A percentile compares a stretch with the other conserved stretches of the same genome.
Conservation (phyloP, 1,140 invertebrate species). For the Laupala kohalensis region DNA sequence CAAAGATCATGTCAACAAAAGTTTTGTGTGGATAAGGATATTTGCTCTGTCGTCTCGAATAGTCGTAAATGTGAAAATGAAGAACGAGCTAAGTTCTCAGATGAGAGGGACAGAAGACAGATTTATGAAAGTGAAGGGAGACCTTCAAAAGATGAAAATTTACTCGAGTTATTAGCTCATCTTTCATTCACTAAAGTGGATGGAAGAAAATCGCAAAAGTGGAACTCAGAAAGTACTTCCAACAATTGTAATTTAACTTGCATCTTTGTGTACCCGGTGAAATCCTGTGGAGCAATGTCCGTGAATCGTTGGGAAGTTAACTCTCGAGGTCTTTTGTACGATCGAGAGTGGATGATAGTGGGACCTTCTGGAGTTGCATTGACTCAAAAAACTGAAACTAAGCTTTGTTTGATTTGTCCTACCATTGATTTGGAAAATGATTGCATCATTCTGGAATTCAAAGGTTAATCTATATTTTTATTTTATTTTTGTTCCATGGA, state of each 20-base stretch:
- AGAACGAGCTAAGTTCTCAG: not conserved
- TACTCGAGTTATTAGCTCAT: too few relatives aligned
- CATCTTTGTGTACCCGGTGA: conserved; percentile 83
- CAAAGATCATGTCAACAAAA: not conserved
- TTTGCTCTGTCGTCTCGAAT: not conserved
- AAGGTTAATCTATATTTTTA: conserved; percentile 34
- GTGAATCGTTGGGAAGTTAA: conserved; percentile 59
- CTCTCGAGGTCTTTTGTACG: conserved; percentile 64
- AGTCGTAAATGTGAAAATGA: not conserved
- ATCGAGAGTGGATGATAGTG: conserved; percentile 87
- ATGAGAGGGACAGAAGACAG: not conserved
- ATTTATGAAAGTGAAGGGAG: conserved; percentile 2
- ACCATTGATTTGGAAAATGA: conserved; percentile 45
- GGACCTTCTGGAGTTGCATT: conserved; percentile 61
- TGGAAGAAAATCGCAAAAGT: not conserved
- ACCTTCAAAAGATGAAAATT: conserved; percentile 1
- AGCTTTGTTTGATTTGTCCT: conserved; percentile 70
- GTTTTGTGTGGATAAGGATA: not conserved
- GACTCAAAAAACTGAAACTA: conserved; percentile 74
- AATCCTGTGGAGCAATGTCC: conserved; percentile 76
- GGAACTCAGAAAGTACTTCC: not conserved
- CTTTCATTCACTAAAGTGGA: not conserved
- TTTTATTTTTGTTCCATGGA: not conserved
- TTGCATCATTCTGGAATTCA: conserved; percentile 49
- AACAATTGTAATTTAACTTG: conserved; percentile 27